Percentiles rank a stretch among this genome's conserved stretches.
Evolutionary conservation across 2,888 invertebrate genomes (phyloP).

Genomic region (Didymodactylos carnosus): DNA sequence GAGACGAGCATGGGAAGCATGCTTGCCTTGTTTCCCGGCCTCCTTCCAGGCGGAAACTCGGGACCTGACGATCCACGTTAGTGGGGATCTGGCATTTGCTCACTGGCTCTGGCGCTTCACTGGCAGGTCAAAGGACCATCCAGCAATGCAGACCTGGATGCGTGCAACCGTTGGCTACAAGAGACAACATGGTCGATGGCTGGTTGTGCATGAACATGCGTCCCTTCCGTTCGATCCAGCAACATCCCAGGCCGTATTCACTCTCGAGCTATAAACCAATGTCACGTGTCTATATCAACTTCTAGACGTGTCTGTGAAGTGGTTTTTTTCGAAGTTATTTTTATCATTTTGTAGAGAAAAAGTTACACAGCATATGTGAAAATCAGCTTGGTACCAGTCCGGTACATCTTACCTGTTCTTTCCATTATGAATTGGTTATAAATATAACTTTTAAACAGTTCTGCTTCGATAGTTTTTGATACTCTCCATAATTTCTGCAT

Average conservation of each 20-base stretch:
- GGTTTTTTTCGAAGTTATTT: too few species aligned
- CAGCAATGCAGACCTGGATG: background rate
- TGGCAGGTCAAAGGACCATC: background rate
- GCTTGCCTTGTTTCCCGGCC: background rate
- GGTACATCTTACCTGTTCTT: too few species aligned
- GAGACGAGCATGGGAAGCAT: background rate
- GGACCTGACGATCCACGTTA: background rate
- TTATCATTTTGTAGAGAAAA: too few species aligned
- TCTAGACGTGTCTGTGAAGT: too few species aligned
- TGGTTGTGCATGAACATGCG: background rate
- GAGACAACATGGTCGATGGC: background rate
- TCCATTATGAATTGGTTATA: too few species aligned
- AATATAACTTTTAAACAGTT: too few species aligned
- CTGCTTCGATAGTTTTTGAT: too few species aligned
- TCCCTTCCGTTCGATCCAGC: background rate
- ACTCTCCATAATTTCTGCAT: too few species aligned
- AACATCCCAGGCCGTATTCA: background rate
- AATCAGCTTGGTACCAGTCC: too few species aligned
- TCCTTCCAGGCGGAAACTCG: background rate
- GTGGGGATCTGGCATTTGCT: background rate
- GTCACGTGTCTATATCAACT: too few species aligned
- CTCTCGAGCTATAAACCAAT: background rate
- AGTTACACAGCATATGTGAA: too few species aligned
- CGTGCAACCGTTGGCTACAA: background rate
- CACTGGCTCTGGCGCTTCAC: background rate